These are phyloP conservation scores for Pholis gunnellus DNA, from an alignment of 2,113 vertebrate genomes.

Conservation along the genomic window DNA sequence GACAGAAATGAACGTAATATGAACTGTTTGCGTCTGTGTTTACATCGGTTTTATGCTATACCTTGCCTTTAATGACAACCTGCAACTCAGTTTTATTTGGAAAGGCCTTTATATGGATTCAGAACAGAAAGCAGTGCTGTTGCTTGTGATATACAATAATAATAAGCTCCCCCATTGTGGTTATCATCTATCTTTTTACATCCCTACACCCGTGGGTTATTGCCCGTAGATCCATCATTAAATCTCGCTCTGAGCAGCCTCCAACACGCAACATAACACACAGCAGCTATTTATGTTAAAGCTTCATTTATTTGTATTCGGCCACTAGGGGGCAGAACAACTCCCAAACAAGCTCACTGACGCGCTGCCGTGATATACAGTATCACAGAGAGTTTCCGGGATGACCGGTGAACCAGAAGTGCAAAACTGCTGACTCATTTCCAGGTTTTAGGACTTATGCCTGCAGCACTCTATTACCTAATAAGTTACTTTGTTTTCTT, in stretches of 20 bases:
- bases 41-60: neutral
- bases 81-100: neutral
- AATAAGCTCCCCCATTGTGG: neutral
- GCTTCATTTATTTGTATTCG: neutral
- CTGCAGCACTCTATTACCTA: too few relatives aligned
- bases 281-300: neutral
- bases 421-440: too few relatives aligned
- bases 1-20: neutral
- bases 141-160: neutral
- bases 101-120: neutral
- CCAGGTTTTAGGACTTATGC: too few relatives aligned
- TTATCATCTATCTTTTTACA: neutral
- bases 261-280: neutral
- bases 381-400: too few relatives aligned
- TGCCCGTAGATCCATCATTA: neutral
- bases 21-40: neutral
- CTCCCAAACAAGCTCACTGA: neutral
- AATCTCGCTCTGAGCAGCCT: neutral
- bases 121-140: neutral
- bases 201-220: neutral
- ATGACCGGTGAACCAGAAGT: too few relatives aligned
- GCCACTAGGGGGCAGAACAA: neutral
- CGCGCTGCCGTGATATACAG: neutral
- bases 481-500: too few relatives aligned
- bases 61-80: neutral